Evolutionary conservation across 1,140 invertebrate species (phyloP).

Genomic region (Macrocentrus cingulum): DNA sequence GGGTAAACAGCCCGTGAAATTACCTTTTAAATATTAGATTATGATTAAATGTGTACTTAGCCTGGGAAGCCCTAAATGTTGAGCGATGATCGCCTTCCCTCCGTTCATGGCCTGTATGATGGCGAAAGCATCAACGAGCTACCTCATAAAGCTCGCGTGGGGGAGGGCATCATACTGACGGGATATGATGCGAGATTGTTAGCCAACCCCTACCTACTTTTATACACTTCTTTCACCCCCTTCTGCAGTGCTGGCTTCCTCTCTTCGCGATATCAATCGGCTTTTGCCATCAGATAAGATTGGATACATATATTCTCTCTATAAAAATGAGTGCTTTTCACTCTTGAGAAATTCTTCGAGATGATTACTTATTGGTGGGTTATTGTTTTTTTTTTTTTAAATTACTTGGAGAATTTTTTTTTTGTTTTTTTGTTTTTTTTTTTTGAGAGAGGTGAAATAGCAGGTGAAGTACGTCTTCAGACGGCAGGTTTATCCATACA

Average conservation of each 20-base stretch:
- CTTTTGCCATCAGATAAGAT: constrained; percentile 56
- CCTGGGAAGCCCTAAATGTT: constrained; percentile 53
- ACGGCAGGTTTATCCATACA: constrained; percentile 2
- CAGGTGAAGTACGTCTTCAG: constrained; percentile 5
- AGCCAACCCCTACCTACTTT: background rate
- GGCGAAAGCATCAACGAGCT: constrained; percentile 20
- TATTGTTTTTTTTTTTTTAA: constrained; percentile 8
- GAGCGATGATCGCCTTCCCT: constrained; percentile 33
- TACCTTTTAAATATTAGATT: constrained; percentile 62
- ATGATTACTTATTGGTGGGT: no score
- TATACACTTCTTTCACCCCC: background rate
- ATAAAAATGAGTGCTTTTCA: constrained; percentile 1
- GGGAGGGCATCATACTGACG: constrained; percentile 34
- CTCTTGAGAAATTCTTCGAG: background rate
- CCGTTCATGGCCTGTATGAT: constrained; percentile 16
- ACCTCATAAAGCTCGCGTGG: constrained; percentile 44
- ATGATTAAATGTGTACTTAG: constrained; percentile 58
- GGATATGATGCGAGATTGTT: constrained; percentile 35
- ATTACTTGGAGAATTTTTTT: background rate
- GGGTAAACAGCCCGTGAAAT: constrained; percentile 60
- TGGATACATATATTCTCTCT: constrained; percentile 21
- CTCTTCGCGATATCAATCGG: constrained; percentile 52
- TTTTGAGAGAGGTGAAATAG: background rate
- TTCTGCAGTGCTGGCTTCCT: constrained; percentile 10
- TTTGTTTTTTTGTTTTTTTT: constrained; percentile 4